Evolutionary conservation across 2,888 invertebrate species (phyloP).

Genomic region (Mythimna loreyi): DNA sequence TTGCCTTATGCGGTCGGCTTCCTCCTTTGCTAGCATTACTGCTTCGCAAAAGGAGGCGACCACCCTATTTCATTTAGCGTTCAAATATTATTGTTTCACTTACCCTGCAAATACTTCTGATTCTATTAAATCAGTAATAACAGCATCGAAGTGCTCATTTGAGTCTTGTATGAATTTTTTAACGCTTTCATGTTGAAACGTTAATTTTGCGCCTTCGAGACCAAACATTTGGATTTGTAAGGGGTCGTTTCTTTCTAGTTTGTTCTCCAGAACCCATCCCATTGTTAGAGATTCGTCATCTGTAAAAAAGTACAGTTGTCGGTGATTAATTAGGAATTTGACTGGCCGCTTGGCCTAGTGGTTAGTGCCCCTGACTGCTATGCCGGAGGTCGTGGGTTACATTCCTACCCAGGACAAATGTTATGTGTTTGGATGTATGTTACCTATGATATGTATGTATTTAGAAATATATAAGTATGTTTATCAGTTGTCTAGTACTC

Average conservation of each 20-base stretch:
- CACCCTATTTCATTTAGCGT: no score
- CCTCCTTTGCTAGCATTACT: no score
- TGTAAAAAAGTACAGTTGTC: conserved; percentile 26
- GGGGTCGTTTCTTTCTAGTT: conserved; percentile 36
- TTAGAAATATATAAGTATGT: no score
- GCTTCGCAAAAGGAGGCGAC: no score
- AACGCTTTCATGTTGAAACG: conserved; percentile 60
- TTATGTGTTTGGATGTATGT: no score
- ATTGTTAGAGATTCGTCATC: conserved; percentile 45
- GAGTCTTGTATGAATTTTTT: conserved; percentile 67
- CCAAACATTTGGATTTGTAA: conserved; percentile 52
- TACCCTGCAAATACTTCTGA: conserved; percentile 73
- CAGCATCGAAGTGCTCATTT: conserved; percentile 70
- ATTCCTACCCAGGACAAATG: no score
- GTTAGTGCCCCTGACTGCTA: no score
- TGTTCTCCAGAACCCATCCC: conserved; percentile 46
- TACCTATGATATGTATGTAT: no score
- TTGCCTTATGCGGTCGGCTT: no score
- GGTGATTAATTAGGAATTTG: not conserved
- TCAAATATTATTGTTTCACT: conserved; percentile 32
- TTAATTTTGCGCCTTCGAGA: conserved; percentile 31
- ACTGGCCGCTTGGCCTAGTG: no score
- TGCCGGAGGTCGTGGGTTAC: no score
- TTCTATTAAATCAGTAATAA: conserved; percentile 72
- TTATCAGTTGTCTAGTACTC: no score